Conservation (phyloP, 2,797 vertebrate species). For the Halcyon badia region DNA sequence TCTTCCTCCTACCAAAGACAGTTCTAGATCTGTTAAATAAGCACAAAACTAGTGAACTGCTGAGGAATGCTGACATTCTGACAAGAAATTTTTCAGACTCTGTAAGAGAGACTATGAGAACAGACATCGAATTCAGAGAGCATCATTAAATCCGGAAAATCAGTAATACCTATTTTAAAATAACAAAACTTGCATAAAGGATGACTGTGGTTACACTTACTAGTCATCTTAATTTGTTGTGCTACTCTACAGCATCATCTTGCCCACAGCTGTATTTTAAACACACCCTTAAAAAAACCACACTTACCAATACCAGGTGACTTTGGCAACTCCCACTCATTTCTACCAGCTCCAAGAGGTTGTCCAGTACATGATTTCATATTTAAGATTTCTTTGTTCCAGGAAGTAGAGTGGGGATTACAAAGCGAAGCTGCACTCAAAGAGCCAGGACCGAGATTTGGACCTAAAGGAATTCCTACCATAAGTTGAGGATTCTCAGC, state of each 20-base stretch:
- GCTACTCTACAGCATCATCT: neutral
- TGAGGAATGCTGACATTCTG: neutral
- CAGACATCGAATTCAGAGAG: neutral
- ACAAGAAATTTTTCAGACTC: too few relatives aligned
- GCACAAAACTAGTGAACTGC: neutral
- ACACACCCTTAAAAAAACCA: neutral
- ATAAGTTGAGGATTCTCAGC: conserved; percentile 65
- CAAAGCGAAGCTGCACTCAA: conserved; percentile 70
- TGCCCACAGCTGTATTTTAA: neutral
- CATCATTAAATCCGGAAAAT: neutral
- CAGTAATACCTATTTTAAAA: neutral
- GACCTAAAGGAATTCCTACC: conserved; percentile 73
- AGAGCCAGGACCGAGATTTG: conserved; percentile 70
- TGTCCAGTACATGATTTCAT: conserved; percentile 77
- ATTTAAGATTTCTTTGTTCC: conserved; percentile 77
- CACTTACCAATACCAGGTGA: conserved; percentile 84
- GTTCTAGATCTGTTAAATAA: neutral
- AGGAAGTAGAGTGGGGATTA: conserved; percentile 72
- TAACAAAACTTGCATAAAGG: neutral
- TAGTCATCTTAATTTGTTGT: neutral
- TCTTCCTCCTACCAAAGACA: neutral
- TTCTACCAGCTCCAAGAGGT: conserved; percentile 64
- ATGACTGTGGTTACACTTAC: neutral
- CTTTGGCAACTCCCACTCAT: conserved; percentile 75
- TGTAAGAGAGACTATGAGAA: neutral